These are phyloP conservation scores for Halcyon chelicuti DNA, from an alignment of 2,797 vertebrate genomes.

Conservation along the genomic window DNA sequence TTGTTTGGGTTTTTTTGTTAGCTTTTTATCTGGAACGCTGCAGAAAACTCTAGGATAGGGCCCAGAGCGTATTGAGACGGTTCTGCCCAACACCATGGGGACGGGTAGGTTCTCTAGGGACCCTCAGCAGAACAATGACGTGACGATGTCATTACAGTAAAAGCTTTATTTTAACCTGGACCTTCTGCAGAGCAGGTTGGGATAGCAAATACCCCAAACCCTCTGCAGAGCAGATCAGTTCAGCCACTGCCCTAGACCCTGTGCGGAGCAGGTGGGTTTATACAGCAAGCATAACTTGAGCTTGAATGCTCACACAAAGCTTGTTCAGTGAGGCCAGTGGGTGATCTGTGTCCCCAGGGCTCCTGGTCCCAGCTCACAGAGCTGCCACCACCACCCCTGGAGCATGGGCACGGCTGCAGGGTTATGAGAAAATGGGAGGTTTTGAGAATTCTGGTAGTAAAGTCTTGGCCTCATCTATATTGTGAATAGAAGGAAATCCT, in stretches of 20 bases:
- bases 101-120: not conserved
- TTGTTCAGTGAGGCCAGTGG: accelerated
- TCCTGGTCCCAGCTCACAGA: not conserved
- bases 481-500: not conserved
- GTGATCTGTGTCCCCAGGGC: not conserved
- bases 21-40: not conserved
- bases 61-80: not conserved
- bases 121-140: not conserved
- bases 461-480: not conserved
- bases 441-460: not conserved
- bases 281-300: not conserved
- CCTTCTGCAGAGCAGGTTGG: not conserved
- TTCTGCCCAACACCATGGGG: not conserved
- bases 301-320: not conserved
- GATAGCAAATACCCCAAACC: not conserved
- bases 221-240: not conserved
- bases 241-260: not conserved
- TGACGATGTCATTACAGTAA: accelerated
- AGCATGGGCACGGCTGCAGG: accelerated
- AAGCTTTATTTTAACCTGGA: not conserved
- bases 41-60: not conserved
- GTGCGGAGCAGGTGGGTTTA: not conserved
- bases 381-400: not conserved
- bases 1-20: not conserved
- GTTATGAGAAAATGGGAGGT: not conserved